These are phyloP conservation scores for Pseudopipra pipra DNA, from an alignment of 2,113 vertebrate genomes.

Conservation along the genomic window DNA sequence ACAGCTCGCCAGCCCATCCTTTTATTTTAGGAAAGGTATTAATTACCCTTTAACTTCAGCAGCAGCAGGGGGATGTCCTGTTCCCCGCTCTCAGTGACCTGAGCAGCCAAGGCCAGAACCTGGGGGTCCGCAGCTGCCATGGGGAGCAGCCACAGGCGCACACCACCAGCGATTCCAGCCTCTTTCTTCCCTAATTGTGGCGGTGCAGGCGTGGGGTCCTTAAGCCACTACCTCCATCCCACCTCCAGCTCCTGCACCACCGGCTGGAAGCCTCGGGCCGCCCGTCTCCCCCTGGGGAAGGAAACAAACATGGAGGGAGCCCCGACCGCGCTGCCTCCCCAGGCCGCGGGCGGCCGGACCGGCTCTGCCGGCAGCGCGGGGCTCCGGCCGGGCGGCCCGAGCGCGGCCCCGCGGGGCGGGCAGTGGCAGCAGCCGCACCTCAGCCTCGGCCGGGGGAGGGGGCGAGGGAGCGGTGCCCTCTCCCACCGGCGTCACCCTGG, in stretches of 20 bases:
- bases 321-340: background rate
- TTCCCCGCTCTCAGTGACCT: slow-evolving; percentile 72
- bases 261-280: background rate
- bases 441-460: background rate
- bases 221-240: background rate
- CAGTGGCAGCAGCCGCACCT: background rate
- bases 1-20: background rate
- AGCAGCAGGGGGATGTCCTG: slow-evolving; percentile 73
- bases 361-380: background rate
- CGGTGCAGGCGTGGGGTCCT: background rate
- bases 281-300: background rate
- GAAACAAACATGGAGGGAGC: background rate
- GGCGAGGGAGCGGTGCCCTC: background rate
- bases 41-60: slow-evolving; percentile 79
- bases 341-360: background rate
- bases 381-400: background rate
- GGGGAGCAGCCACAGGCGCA: background rate
- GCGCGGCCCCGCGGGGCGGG: background rate
- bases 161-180: background rate
- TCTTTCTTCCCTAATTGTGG: background rate
- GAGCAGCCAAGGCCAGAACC: slow-evolving; percentile 73
- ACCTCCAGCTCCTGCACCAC: background rate
- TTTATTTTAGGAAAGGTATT: background rate
- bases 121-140: slow-evolving; percentile 61
- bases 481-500: background rate